Percentiles rank a stretch among this genome's conserved stretches.
These are phyloP conservation scores for Amaurobius ferox DNA, from an alignment of 2,888 invertebrate genomes.

Conservation along the genomic window DNA sequence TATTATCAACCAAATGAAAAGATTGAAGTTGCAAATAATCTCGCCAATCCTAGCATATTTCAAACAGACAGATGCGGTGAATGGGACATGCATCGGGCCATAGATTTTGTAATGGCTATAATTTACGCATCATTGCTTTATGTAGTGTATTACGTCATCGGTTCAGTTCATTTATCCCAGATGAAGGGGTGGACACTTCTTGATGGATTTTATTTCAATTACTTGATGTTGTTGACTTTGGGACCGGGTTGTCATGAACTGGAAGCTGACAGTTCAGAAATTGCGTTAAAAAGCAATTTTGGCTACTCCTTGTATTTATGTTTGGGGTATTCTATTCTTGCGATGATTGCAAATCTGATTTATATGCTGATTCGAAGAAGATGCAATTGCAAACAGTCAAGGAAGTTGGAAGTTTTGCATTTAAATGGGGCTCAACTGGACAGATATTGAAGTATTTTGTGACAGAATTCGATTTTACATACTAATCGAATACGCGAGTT, in stretches of 20 bases:
- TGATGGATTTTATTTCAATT: slow-evolving; percentile 52
- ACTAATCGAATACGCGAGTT: no score
- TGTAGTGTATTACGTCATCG: slow-evolving; percentile 46
- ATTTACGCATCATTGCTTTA: slow-evolving; percentile 49
- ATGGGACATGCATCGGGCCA: no score
- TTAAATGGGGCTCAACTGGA: no score
- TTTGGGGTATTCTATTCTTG: slow-evolving; percentile 50
- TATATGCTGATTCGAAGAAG: background rate
- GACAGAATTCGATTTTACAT: no score
- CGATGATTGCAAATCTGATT: slow-evolving; percentile 43
- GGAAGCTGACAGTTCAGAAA: slow-evolving; percentile 9
- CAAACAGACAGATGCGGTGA: background rate
- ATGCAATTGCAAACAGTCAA: background rate
- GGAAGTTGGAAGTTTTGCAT: background rate
- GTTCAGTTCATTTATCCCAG: slow-evolving; percentile 9
- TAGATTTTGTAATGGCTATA: slow-evolving; percentile 33
- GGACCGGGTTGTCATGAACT: slow-evolving; percentile 46
- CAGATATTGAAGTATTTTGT: no score
- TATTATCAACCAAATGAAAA: no score
- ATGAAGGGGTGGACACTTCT: slow-evolving; percentile 12
- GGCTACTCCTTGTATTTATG: slow-evolving; percentile 12
- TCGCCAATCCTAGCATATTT: background rate
- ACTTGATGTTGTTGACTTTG: slow-evolving; percentile 56
- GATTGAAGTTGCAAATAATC: background rate
- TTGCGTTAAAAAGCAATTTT: slow-evolving; percentile 19